These are phyloP conservation scores for Aphaenogaster floridana DNA, from an alignment of 1,140 invertebrate genomes.

Conservation along the genomic window DNA sequence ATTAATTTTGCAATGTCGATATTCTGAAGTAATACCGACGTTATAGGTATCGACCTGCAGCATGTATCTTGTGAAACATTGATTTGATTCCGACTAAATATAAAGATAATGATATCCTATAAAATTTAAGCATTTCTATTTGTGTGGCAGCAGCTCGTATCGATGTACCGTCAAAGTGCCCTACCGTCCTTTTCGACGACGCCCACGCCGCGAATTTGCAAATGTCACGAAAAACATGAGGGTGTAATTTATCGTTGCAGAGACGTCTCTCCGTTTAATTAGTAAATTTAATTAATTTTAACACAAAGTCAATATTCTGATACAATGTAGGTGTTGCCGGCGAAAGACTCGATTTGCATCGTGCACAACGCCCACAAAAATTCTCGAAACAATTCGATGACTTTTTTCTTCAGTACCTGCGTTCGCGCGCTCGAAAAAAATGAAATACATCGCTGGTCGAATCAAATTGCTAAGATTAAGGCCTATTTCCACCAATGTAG, in stretches of 20 bases:
- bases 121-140: slow-evolving; percentile 48
- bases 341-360: background rate
- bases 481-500: no score
- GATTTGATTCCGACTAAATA: slow-evolving; percentile 17
- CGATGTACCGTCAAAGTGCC: background rate
- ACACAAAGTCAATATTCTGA: background rate
- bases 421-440: background rate
- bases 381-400: slow-evolving; percentile 50
- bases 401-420: background rate
- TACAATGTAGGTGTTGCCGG: background rate
- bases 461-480: background rate
- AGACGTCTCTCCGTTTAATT: slow-evolving; percentile 18
- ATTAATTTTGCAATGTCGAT: slow-evolving; percentile 37
- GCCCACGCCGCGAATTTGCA: slow-evolving; percentile 52
- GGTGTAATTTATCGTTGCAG: slow-evolving; percentile 4
- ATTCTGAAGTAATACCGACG: background rate
- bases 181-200: background rate
- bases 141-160: slow-evolving; percentile 1
- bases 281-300: background rate
- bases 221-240: slow-evolving; percentile 57
- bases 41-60: background rate
- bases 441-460: background rate
- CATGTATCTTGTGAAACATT: slow-evolving; percentile 15
- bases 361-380: slow-evolving; percentile 30
- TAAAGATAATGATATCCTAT: background rate